Base-by-base conservation (phyloP, 2,113 vertebrate genomes). In the Podarcis raffonei region DNA sequence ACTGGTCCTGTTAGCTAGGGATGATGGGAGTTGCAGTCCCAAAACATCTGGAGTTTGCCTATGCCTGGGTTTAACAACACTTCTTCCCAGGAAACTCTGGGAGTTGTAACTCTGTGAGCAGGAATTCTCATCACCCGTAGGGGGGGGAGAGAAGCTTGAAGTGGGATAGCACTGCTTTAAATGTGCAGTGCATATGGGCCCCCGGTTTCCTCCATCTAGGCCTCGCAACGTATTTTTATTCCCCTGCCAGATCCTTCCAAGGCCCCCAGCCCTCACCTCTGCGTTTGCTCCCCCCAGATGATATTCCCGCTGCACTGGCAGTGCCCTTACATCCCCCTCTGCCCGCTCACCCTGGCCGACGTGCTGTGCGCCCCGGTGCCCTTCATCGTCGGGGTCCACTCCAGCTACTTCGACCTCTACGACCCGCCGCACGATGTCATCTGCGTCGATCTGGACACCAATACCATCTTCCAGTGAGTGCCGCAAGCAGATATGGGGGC, bases 341-440 rank as follows among this genome's bases (percentile, higher is more conserved):
- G 99, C 93, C 99, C 99, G 1, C 98, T 99, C 94, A 97, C 98
- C 91, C 97, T 99, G 97, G 98, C 98, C 2, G 99, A 98, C 1
- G 98, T 99, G 91, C 96, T 99, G 83, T 97, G 97, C n/a, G 99
- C 99, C 25, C 99, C 99, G 0, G 98, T 99, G 97, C 98, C 99
- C 87, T 99, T 99, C 97, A 98, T 99, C 11, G 98, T 99, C 92
- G 99, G 99, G 13, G 97, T 99, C 91, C 98, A 99, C 97, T 99
- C 99, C 96, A 99, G 98, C 95, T 99, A 99, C 96, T 99, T 99
- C 1, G 98, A 99, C 95, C 97, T 98, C 80, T 97, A 99, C 0
- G 98, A 99, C 95, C 98, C 98, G 0, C 98, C 99, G 1, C 90
- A 95, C 0, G 98, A 99, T 0, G 98, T 99, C 94, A 97, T 99